Conservation (phyloP, 2,888 invertebrate genomes). For the Ochropleura plecta region DNA sequence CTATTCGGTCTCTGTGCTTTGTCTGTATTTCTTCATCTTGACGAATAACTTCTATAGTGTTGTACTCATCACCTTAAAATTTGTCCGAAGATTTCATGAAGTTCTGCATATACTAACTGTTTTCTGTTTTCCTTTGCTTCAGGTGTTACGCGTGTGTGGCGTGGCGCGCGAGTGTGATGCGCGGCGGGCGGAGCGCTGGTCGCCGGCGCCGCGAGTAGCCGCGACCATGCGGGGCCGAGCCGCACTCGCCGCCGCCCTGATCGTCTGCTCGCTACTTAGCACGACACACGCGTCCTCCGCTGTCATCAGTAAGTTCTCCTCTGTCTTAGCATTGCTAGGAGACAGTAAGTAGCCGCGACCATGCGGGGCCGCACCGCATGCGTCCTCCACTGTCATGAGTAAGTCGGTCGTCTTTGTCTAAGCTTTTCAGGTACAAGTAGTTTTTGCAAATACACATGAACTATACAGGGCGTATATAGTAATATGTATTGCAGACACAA, state of each 20-base stretch:
- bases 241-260: constrained; percentile 73
- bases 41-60: not conserved
- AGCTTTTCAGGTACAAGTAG: not conserved
- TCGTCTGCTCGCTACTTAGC: constrained; percentile 79
- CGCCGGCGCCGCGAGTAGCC: constrained; percentile 87
- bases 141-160: constrained; percentile 85
- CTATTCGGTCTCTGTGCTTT: not conserved
- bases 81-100: not conserved
- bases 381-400: too few species aligned
- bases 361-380: constrained; percentile 76
- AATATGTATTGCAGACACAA: not conserved
- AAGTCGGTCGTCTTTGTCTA: not conserved
- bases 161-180: constrained; percentile 88
- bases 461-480: not conserved
- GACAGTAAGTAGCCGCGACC: constrained; percentile 82
- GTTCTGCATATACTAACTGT: not conserved
- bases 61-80: not conserved
- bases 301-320: constrained; percentile 79
- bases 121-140: constrained; percentile 56
- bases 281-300: constrained; percentile 75
- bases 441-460: not conserved
- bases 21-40: not conserved
- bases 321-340: not conserved
- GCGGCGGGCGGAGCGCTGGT: constrained; percentile 84
- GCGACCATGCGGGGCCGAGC: constrained; percentile 87